phyloP scores from a whole-genome alignment of 2,888 invertebrate genomes.

The Baronia brevicornis region DNA sequence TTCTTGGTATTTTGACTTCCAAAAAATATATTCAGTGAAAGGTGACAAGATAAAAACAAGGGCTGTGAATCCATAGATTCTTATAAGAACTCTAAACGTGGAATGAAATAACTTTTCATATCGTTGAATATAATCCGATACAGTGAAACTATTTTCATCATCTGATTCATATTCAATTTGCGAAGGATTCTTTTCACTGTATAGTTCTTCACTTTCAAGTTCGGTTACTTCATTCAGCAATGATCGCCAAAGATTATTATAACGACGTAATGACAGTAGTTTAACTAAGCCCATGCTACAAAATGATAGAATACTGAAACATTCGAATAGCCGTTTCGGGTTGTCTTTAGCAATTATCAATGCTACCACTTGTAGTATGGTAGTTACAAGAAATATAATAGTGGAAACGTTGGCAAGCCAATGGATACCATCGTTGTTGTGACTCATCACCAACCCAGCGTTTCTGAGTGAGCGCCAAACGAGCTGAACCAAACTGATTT shows the following conservation, averaged over 20 bases:
- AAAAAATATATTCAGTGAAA: conserved; percentile 38
- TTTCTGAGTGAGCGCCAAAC: conserved; percentile 14
- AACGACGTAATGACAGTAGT: conserved; percentile 31
- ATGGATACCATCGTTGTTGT: conserved; percentile 21
- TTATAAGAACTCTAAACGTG: conserved; percentile 29
- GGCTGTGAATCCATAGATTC: conserved; percentile 39
- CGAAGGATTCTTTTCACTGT: conserved; percentile 10
- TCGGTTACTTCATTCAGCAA: conserved; percentile 30
- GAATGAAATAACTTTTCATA: conserved; percentile 36
- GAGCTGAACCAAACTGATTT: conserved; percentile 1
- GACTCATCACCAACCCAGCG: conserved; percentile 29
- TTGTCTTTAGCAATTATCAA: conserved; percentile 33
- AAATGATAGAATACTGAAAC: conserved; percentile 48
- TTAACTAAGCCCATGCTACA: conserved; percentile 49
- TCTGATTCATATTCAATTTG: conserved; percentile 27
- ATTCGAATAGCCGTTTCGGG: conserved; percentile 39
- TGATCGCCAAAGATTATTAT: conserved; percentile 32
- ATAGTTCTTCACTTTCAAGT: conserved; percentile 34
- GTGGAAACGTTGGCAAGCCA: conserved; percentile 28
- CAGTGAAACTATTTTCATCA: conserved; percentile 24
- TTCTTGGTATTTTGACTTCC: conserved; percentile 20
- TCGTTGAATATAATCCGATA: conserved; percentile 22
- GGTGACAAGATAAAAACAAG: conserved; percentile 42
- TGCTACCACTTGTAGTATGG: conserved; percentile 33
- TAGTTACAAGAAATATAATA: conserved; percentile 31